These are phyloP conservation scores for Ypsolopha scabrella DNA, from an alignment of 2,888 invertebrate genomes.

Conservation along the genomic window DNA sequence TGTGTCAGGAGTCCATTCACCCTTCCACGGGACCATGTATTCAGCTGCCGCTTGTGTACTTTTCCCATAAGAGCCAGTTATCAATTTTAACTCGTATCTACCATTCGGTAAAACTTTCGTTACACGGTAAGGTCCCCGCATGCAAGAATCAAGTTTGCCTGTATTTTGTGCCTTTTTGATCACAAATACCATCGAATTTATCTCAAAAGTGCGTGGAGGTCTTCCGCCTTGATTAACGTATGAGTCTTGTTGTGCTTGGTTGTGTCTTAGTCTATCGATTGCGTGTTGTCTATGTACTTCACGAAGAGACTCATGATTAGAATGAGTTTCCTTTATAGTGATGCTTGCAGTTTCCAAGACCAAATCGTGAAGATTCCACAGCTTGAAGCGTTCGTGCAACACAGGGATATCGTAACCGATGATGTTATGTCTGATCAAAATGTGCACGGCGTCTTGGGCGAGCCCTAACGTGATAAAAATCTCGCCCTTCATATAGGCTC, in stretches of 20 bases:
- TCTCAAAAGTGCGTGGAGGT: neutral
- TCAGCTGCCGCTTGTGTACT: conserved; percentile 9
- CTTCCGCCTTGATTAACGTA: neutral
- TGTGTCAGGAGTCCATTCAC: conserved; percentile 6
- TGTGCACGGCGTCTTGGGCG: too few relatives aligned
- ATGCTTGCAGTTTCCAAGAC: too few relatives aligned
- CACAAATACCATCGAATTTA: conserved; percentile 5
- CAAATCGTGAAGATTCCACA: too few relatives aligned
- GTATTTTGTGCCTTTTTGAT: conserved; percentile 6
- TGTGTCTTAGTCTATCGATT: neutral
- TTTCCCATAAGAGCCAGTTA: conserved; percentile 7
- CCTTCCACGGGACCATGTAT: conserved; percentile 12
- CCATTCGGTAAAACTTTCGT: conserved; percentile 4
- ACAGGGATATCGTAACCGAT: too few relatives aligned
- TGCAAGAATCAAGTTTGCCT: conserved; percentile 8
- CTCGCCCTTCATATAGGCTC: too few relatives aligned
- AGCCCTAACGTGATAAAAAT: too few relatives aligned
- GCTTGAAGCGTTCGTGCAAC: too few relatives aligned
- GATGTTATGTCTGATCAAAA: too few relatives aligned
- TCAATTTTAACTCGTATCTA: conserved; percentile 7
- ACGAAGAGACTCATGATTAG: conserved; percentile 2
- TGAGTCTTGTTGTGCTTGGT: conserved; percentile 1
- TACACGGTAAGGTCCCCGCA: conserved; percentile 9
- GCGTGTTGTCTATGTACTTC: neutral
- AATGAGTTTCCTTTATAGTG: neutral